Evolutionary conservation across 2,113 vertebrate genomes (phyloP).

Genomic region (Prietella phreatophila): DNA sequence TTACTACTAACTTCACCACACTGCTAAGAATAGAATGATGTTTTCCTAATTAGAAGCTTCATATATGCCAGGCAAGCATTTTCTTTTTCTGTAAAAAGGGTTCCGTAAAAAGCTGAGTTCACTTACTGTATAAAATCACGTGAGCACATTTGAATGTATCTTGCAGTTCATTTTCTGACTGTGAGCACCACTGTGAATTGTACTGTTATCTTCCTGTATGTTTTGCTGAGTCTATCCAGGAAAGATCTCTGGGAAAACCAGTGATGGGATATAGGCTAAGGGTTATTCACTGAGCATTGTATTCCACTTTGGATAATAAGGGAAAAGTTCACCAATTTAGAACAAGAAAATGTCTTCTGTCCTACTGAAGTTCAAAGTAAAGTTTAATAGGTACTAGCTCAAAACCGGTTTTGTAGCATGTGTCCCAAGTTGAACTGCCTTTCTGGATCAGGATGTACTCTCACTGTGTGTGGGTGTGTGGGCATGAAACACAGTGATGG

Average conservation of each 20-base stretch:
- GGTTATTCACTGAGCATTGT: neutral
- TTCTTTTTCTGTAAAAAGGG: neutral
- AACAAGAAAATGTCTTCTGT: neutral
- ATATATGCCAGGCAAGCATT: conserved; percentile 17
- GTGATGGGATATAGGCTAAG: neutral
- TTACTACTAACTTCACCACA: conserved; percentile 30
- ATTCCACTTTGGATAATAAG: neutral
- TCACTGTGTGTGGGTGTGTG: conserved; percentile 26
- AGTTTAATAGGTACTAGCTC: neutral
- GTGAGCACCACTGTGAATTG: neutral
- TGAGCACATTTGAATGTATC: neutral
- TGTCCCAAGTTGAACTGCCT: conserved; percentile 39
- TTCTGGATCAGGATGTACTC: conserved; percentile 42
- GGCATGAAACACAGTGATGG: conserved; percentile 20
- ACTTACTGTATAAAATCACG: neutral
- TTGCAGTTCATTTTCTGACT: neutral
- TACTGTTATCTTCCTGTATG: neutral
- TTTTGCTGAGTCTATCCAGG: neutral
- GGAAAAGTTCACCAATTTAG: neutral
- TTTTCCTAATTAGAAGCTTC: conserved; percentile 36
- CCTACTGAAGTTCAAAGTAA: neutral
- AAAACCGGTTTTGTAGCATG: neutral
- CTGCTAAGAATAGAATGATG: conserved; percentile 30
- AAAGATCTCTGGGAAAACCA: neutral
- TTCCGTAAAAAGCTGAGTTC: conserved; percentile 4